Evolutionary conservation across 2,888 invertebrate species (phyloP).

Genomic region (Sycophila texana): DNA sequence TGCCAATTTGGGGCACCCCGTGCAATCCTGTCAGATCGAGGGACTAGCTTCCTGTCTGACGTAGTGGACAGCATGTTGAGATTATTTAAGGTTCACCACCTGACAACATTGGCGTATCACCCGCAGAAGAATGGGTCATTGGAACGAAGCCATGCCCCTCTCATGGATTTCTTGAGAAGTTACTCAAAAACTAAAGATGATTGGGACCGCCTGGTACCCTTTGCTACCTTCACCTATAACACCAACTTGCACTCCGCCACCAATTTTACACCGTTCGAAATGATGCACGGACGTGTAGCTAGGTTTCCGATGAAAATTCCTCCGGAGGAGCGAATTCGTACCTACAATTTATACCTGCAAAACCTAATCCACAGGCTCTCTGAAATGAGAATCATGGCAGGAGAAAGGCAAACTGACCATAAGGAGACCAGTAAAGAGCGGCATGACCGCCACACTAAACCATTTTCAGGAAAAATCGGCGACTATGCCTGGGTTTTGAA

Average conservation of each 20-base stretch:
- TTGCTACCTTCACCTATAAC: constrained; percentile 30
- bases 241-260: constrained; percentile 1
- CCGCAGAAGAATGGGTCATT: too few species aligned
- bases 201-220: constrained; percentile 26
- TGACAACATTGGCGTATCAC: too few species aligned
- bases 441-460: not conserved
- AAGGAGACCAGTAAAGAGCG: not conserved
- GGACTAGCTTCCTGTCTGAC: constrained; percentile 18
- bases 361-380: not conserved
- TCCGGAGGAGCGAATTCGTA: not conserved
- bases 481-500: not conserved
- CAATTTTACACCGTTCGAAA: constrained; percentile 10
- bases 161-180: too few species aligned
- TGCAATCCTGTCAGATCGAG: constrained; percentile 16
- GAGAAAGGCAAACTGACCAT: not conserved
- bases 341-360: not conserved
- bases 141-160: too few species aligned
- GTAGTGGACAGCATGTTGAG: not conserved
- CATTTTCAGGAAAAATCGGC: not conserved
- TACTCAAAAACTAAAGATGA: not conserved
- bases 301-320: not conserved
- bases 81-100: too few species aligned
- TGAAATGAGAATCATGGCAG: not conserved
- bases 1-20: not conserved
- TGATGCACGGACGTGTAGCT: not conserved